Base-by-base conservation (phyloP, 37 sponge, comb jelly and placozoan genomes). In the Crambe crambe region DNA sequence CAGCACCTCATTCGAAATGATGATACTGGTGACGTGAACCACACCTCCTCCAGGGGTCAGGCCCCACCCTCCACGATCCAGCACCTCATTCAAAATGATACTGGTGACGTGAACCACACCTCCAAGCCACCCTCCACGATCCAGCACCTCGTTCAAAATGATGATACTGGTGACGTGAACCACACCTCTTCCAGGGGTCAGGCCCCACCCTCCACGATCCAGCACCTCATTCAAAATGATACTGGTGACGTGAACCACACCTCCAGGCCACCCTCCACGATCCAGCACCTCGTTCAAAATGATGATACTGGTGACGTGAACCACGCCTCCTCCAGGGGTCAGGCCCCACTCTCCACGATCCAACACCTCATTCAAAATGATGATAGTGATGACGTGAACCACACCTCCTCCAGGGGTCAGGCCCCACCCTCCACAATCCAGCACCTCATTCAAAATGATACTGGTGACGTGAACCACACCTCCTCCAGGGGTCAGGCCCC, bases 341-440 rank as follows among this genome's bases (percentile, higher is more conserved):
- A 67, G 1, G 70, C 76, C 26, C 91, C 91, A 17, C 63, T 56
- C 6, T 47, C 91, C 31, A 58, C 72, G 15, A 76, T 90, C 22
- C 82, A 86, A 36, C 40, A 86, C 47, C 34, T 87, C 42, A 29
- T 91, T 17, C 86, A 86, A 21, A 68, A 77, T n/a, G n/a, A n/a
- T n/a, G n/a, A n/a, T n/a, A n/a, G n/a, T n/a, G n/a, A n/a, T n/a
- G 41, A 37, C 26, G 6, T 17, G 2, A 26, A 6, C 2, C 40
- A 72, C 44, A 18, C 73, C 15, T 69, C 89, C 21, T 69, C 91
- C 23, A 36, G 91, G 58, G 91, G 91, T 31, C 38, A 58, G 1
- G 72, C 77, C 26, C 91, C 91, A 21, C 65, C 57, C 18, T 56
- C 91, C 26, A 62, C 73, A 23, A 71, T 91, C 15, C 83, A 86